These are phyloP conservation scores for Danaus melanippus DNA, from an alignment of 1,140 invertebrate genomes.

Conservation along the genomic window DNA sequence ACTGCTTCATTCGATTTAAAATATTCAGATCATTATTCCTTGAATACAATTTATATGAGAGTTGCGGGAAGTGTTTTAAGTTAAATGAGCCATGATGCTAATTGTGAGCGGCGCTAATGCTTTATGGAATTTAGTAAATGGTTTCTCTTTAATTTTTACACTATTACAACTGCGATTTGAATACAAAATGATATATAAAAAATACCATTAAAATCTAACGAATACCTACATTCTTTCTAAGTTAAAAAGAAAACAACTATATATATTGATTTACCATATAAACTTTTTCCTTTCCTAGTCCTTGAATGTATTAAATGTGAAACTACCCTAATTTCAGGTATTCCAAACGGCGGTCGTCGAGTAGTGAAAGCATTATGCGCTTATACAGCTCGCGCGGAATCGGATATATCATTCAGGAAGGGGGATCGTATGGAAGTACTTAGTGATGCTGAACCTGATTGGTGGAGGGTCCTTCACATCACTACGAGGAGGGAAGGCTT, in stretches of 20 bases:
- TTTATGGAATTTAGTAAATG: neutral
- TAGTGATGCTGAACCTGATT: constrained; percentile 91
- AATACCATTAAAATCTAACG: neutral
- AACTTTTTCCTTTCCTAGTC: too few relatives aligned
- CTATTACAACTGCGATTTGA: neutral
- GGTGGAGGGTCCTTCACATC: constrained; percentile 94
- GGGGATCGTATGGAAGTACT: constrained; percentile 92
- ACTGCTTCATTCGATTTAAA: constrained; percentile 18
- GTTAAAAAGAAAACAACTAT: too few relatives aligned
- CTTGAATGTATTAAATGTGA: too few relatives aligned
- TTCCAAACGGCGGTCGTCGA: constrained; percentile 68
- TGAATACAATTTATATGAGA: constrained; percentile 3
- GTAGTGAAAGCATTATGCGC: constrained; percentile 93
- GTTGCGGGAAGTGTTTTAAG: neutral
- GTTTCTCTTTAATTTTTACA: constrained; percentile 1
- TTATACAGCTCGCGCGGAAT: constrained; percentile 90
- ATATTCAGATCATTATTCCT: constrained; percentile 20
- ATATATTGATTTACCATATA: too few relatives aligned
- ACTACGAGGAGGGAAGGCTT: constrained; percentile 87
- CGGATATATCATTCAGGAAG: constrained; percentile 93
- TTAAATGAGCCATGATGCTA: too few relatives aligned
- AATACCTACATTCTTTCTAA: neutral
- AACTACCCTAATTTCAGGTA: constrained; percentile 33
- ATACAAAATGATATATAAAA: neutral
- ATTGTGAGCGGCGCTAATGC: too few relatives aligned